Conservation (phyloP, 2,113 vertebrate genomes). For the Serinus canaria region DNA sequence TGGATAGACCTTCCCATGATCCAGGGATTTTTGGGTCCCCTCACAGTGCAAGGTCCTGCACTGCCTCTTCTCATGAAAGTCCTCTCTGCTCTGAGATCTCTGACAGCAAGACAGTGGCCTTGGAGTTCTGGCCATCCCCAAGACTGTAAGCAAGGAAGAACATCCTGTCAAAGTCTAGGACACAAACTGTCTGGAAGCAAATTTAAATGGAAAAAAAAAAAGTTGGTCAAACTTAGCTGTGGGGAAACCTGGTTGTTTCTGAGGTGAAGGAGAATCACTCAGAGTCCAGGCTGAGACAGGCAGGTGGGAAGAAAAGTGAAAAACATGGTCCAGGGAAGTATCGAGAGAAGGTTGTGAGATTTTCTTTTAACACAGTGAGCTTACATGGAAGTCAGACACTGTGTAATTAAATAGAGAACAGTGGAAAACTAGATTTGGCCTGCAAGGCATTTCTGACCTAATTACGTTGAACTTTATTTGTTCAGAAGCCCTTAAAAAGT, state of each 20-base stretch:
- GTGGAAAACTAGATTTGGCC: conserved; percentile 56
- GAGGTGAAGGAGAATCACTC: neutral
- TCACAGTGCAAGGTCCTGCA: neutral
- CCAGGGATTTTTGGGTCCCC: neutral
- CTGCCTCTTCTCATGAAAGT: neutral
- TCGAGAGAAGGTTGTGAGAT: neutral
- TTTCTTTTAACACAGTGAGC: conserved; percentile 14
- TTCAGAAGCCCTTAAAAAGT: conserved; percentile 52
- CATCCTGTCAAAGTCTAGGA: rapidly evolving
- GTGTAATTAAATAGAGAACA: conserved; percentile 57
- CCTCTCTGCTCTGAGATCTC: neutral
- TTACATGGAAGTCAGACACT: conserved; percentile 3
- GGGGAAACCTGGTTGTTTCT: neutral
- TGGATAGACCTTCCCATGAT: neutral
- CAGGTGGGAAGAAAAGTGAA: neutral
- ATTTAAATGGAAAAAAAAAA: neutral
- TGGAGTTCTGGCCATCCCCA: neutral
- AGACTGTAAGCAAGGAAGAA: neutral
- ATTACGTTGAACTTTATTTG: conserved; percentile 53
- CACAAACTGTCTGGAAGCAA: neutral
- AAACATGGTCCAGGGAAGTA: neutral
- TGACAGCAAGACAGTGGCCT: neutral
- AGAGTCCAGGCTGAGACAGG: neutral
- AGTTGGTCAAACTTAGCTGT: neutral
- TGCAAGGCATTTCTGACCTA: conserved; percentile 62